Percentiles rank a stretch among this genome's conserved stretches.
These are phyloP conservation scores for Oreortyx pictus DNA, from an alignment of 2,797 vertebrate genomes.

Conservation along the genomic window DNA sequence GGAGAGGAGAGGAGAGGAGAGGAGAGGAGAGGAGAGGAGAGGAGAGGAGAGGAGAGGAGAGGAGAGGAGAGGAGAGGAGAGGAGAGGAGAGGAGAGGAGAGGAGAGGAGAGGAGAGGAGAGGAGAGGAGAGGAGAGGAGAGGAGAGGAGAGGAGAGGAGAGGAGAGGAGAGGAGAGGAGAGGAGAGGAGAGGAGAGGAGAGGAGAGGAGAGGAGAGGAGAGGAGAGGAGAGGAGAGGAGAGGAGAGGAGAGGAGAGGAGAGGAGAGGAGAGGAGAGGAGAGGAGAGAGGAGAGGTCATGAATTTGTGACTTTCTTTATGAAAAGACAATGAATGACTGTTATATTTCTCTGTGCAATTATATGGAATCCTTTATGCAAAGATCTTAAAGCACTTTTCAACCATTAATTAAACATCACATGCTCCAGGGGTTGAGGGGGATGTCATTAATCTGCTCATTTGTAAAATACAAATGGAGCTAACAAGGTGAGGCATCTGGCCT, in stretches of 20 bases:
- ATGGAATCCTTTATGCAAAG: background rate
- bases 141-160: no score
- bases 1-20: no score
- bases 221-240: background rate
- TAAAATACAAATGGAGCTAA: background rate
- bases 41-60: background rate
- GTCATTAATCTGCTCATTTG: background rate
- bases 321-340: background rate
- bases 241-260: no score
- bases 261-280: no score
- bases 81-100: no score
- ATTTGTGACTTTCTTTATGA: background rate
- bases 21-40: background rate
- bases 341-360: background rate
- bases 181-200: no score
- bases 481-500: background rate
- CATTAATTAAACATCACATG: background rate
- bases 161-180: no score
- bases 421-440: background rate
- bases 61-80: no score
- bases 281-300: background rate
- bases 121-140: no score
- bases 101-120: no score
- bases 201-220: background rate
- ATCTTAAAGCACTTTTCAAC: background rate